These are phyloP conservation scores for Lophius americanus DNA, from an alignment of 2,797 vertebrate genomes.

Conservation along the genomic window DNA sequence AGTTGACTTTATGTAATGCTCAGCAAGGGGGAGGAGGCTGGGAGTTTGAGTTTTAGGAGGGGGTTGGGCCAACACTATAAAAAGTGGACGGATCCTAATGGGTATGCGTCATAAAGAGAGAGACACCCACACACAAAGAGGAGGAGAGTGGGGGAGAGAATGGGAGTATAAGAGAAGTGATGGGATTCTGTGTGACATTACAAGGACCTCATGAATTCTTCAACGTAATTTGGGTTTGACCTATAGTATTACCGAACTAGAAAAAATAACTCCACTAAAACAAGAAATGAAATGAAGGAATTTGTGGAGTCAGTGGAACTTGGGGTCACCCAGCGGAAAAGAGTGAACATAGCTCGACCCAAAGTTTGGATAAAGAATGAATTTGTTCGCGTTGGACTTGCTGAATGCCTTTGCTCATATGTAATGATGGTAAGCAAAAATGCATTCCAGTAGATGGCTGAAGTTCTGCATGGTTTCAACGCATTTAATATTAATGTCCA, in stretches of 20 bases:
- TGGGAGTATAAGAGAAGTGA: not conserved
- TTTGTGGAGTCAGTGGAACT: conserved; percentile 55
- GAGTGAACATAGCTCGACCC: conserved; percentile 26
- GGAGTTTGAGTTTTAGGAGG: conserved; percentile 15
- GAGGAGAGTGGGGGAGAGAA: not conserved
- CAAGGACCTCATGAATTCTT: conserved; percentile 14
- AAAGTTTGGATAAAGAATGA: conserved; percentile 64
- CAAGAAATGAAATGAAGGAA: conserved; percentile 57
- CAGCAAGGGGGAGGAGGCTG: conserved; percentile 26
- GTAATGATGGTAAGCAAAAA: conserved; percentile 88
- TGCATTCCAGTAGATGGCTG: not conserved
- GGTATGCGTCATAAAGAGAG: conserved; percentile 32
- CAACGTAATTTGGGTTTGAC: not conserved
- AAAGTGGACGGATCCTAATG: conserved; percentile 31
- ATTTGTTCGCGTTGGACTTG: conserved; percentile 78
- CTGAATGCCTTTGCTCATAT: conserved; percentile 86
- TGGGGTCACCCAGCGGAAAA: conserved; percentile 25
- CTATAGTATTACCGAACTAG: conserved; percentile 1
- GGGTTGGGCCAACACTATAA: conserved; percentile 37
- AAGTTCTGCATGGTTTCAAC: not conserved
- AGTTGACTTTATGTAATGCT: conserved; percentile 14
- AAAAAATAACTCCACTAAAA: not conserved
- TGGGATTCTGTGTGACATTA: conserved; percentile 17
- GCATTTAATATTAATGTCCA: not conserved
- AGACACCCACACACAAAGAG: conserved; percentile 6